Conservation (phyloP, 2,797 vertebrate species). For the Anisognathus igniventris region DNA sequence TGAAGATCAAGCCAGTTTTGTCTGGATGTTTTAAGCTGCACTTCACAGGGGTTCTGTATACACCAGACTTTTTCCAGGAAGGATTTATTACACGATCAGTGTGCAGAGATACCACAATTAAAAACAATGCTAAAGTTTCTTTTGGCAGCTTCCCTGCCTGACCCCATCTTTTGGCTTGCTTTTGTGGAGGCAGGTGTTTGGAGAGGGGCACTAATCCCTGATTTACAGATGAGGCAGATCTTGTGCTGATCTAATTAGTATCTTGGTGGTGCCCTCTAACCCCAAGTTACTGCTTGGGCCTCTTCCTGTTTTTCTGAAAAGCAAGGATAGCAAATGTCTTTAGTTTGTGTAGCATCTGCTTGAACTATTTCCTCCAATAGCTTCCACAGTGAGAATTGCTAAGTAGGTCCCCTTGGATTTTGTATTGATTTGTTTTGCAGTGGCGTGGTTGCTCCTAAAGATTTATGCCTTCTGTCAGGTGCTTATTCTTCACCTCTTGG, state of each 20-base stretch:
- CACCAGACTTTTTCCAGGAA: not conserved
- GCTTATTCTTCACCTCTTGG: not conserved
- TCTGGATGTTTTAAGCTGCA: not conserved
- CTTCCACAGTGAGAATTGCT: not conserved
- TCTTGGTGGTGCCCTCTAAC: not conserved
- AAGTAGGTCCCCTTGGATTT: not conserved
- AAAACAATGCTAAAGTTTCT: not conserved
- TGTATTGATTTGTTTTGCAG: not conserved
- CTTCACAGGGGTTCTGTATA: not conserved
- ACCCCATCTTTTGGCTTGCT: not conserved
- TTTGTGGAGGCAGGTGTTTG: not conserved
- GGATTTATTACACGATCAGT: not conserved
- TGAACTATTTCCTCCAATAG: not conserved
- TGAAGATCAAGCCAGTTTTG: not conserved
- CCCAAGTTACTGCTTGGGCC: not conserved
- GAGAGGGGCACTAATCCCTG: not conserved
- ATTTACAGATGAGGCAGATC: accelerated
- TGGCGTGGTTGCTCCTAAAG: not conserved
- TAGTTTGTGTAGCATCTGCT: not conserved
- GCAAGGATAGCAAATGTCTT: not conserved
- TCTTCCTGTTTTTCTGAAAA: not conserved
- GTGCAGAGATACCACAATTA: not conserved
- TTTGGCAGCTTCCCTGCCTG: not conserved
- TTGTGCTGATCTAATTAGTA: not conserved
- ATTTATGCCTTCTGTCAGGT: not conserved